Evolutionary conservation across 2,113 vertebrate species (phyloP), one percentile per base, ranked within the genome.

Genomic region (Eubucco bourcierii): DNA sequence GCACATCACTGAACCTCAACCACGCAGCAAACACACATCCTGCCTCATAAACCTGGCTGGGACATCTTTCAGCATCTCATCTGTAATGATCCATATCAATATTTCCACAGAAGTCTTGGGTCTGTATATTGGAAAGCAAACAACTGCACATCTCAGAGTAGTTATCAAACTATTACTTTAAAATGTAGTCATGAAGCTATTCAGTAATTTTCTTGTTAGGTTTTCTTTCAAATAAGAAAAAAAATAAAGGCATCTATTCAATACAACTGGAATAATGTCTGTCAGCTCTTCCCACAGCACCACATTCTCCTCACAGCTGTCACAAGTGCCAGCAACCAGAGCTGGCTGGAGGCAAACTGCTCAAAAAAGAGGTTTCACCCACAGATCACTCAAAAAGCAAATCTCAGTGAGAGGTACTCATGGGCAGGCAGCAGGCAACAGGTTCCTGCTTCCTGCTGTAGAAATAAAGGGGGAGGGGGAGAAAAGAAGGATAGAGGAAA

Each of bases 1-100:
- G 25, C 41, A 61, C 0, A 0, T 67, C 8, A 46, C 0, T 74
- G 56, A 90, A 80, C 61, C 11, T 59, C 44, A 79, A 9, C 34
- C 76, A 29, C 1, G 2, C 0, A 53, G 20, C 2, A 74, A 44
- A 80, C 14, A 8, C 14, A 61, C 20, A n/a, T 68, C 2, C 23
- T 39, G 29, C 11, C 53, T 61, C 65, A 12, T 46, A 81, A 65
- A 68, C 63, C 39, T 81, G 34, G 27, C 0, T 46, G 20, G 24
- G 25, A 61, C 20, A 79, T 37, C 15, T 81, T 53, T 67, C 60
- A 59, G 16, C 12, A 59, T 31, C 31, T 71, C 23, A 58, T 65
- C 88, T 75, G 4, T n/a, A 68, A 75, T 47, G 14, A 47, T 2
- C 12, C 61, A 2, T 16, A 88, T 31, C 10, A 84, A 27, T 44